These are phyloP conservation scores for Rhogogaster chlorosoma DNA, from an alignment of 2,888 invertebrate genomes.

Conservation along the genomic window DNA sequence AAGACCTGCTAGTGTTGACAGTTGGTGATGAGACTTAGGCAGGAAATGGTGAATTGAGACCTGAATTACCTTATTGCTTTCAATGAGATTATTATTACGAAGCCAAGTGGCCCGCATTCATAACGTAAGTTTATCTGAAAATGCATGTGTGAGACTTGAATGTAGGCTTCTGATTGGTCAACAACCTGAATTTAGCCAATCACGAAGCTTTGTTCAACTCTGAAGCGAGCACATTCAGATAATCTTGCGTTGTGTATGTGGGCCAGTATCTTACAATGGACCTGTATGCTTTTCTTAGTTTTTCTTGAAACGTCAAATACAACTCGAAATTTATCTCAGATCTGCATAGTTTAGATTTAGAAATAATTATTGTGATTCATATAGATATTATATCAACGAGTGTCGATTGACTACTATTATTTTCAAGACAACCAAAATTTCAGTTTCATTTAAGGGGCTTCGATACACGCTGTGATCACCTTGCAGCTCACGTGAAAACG, in stretches of 20 bases:
- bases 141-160: background rate
- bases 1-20: slow-evolving; percentile 20
- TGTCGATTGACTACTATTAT: background rate
- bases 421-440: background rate
- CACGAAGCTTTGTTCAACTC: no score
- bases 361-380: background rate
- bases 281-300: background rate
- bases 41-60: slow-evolving; percentile 60
- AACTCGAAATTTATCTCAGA: background rate
- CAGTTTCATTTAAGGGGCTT: background rate
- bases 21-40: slow-evolving; percentile 54
- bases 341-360: background rate
- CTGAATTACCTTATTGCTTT: slow-evolving; percentile 54
- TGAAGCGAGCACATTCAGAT: no score
- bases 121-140: background rate
- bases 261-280: slow-evolving; percentile 3
- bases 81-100: background rate
- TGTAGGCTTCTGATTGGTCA: background rate
- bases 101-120: background rate
- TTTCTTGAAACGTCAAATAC: background rate
- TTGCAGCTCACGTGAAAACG: no score
- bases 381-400: background rate
- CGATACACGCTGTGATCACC: no score
- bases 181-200: no score
- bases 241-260: no score